These are phyloP conservation scores for Urocynchramus pylzowi DNA, from an alignment of 2,113 vertebrate genomes.

Conservation along the genomic window DNA sequence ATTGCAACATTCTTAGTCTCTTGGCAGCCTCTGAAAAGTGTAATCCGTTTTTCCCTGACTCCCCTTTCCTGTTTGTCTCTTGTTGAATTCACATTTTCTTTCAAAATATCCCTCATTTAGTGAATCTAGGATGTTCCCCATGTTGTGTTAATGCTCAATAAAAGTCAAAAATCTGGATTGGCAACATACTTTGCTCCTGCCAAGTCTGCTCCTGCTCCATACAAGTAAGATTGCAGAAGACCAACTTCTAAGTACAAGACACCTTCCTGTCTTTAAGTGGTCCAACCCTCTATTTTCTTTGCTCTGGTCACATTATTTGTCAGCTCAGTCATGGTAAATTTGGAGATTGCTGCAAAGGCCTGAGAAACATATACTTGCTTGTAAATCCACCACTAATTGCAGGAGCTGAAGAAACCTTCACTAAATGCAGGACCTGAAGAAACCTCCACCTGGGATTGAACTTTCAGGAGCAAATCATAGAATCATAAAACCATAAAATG, in stretches of 20 bases:
- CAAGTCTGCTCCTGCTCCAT: too few relatives aligned
- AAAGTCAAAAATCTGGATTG: not conserved
- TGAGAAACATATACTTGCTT: not conserved
- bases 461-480: not conserved
- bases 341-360: not conserved
- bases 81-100: not conserved
- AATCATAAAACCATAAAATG: not conserved
- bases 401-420: not conserved
- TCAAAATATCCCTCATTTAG: not conserved
- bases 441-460: not conserved
- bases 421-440: not conserved
- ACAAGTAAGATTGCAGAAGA: not conserved
- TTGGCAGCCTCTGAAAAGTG: not conserved
- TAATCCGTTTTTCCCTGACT: not conserved
- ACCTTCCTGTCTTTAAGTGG: not conserved
- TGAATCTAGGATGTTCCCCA: not conserved
- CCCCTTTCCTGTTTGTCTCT: not conserved
- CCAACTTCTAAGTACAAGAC: not conserved
- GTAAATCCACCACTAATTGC: not conserved
- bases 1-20: not conserved
- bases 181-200: not conserved
- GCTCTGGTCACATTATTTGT: not conserved
- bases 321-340: not conserved
- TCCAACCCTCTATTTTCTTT: not conserved
- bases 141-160: not conserved